phyloP scores from a whole-genome alignment of 2,113 vertebrate species.

The Vireo altiloquus region DNA sequence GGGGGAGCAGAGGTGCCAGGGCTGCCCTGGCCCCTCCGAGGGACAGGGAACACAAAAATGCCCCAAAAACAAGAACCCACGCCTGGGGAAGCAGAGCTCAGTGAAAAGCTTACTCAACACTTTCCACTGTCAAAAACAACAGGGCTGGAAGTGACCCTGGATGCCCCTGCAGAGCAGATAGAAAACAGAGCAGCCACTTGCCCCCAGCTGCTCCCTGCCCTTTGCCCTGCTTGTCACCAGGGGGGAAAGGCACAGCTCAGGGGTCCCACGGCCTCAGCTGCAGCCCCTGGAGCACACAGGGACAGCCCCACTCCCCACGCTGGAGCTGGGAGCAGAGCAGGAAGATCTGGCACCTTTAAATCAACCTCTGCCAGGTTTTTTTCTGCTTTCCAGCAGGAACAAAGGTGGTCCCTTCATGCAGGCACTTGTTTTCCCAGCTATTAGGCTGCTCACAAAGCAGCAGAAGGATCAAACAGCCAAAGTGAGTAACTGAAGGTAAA shows the following conservation, averaged over 20 bases:
- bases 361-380: not conserved
- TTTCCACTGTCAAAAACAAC: not conserved
- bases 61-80: fast-evolving
- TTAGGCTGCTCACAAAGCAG: not conserved
- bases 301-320: fast-evolving
- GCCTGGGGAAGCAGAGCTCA: not conserved
- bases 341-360: not conserved
- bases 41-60: not conserved
- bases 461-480: not conserved
- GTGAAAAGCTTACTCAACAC: not conserved
- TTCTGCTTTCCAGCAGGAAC: not conserved
- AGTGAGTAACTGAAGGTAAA: not conserved
- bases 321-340: not conserved
- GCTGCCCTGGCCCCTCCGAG: not conserved
- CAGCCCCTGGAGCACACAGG: not conserved
- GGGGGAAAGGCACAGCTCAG: not conserved
- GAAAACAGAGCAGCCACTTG: not conserved
- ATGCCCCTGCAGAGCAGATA: not conserved
- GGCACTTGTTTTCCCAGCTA: not conserved
- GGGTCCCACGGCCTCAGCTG: not conserved
- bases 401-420: not conserved
- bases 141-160: not conserved
- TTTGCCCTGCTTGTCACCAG: not conserved
- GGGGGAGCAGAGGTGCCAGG: not conserved
- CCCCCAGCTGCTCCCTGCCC: not conserved